A percentile compares a stretch with the other conserved stretches of the same genome.
These are phyloP conservation scores for Phallusia fumigata DNA, from an alignment of 23 tunicate genomes.

Conservation along the genomic window DNA sequence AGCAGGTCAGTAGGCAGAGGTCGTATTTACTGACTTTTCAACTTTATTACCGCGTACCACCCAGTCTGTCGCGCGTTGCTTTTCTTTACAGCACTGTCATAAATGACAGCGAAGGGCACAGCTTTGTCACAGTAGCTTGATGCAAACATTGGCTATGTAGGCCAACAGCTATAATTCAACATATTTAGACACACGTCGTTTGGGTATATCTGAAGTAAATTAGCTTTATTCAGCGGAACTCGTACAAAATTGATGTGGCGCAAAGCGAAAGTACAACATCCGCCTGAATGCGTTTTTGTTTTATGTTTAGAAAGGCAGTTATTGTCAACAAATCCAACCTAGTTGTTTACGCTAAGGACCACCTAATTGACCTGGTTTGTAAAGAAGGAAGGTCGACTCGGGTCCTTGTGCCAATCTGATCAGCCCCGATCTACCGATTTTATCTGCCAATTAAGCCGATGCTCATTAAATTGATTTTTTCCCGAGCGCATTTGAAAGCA, in stretches of 20 bases:
- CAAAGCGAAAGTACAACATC: neutral
- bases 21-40: too few relatives aligned
- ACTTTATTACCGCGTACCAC: too few relatives aligned
- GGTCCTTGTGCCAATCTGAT: neutral
- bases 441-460: neutral
- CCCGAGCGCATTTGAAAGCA: neutral
- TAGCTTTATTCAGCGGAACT: neutral
- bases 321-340: neutral
- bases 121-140: too few relatives aligned
- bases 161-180: too few relatives aligned
- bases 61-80: too few relatives aligned
- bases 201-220: too few relatives aligned
- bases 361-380: neutral
- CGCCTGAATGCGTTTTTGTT: neutral
- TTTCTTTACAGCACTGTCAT: too few relatives aligned
- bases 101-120: too few relatives aligned
- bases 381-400: neutral
- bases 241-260: neutral
- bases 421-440: neutral
- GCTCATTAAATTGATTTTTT: neutral
- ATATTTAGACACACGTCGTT: too few relatives aligned
- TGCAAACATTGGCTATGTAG: too few relatives aligned
- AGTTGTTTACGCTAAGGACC: neutral
- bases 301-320: too few relatives aligned
- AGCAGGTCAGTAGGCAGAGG: too few relatives aligned